These are phyloP conservation scores for Hirundo rustica DNA, from an alignment of 2,797 vertebrate genomes.

Conservation along the genomic window DNA sequence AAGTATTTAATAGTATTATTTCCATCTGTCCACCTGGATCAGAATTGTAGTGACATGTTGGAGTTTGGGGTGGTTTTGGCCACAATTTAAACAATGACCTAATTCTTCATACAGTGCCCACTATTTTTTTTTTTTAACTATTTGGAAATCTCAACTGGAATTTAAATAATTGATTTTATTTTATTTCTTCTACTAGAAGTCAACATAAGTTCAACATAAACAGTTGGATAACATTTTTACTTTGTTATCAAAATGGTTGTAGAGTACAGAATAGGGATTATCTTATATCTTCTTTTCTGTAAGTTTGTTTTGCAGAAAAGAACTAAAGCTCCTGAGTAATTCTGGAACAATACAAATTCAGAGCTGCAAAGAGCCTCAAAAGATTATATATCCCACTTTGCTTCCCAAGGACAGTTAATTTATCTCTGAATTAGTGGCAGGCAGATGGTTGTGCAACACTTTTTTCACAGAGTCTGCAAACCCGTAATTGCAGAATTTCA, in stretches of 20 bases:
- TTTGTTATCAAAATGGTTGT: background rate
- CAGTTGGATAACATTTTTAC: background rate
- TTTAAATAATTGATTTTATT: background rate
- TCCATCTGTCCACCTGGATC: conserved; percentile 50
- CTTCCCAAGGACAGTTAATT: background rate
- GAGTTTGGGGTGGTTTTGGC: background rate
- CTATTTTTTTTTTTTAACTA: background rate
- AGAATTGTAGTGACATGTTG: conserved; percentile 18
- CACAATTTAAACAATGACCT: conserved; percentile 20
- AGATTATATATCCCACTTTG: background rate
- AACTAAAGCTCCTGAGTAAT: background rate
- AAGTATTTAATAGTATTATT: conserved; percentile 26
- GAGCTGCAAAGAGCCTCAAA: background rate
- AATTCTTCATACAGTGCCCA: background rate
- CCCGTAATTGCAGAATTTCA: background rate
- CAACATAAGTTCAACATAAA: background rate
- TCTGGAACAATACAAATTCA: background rate
- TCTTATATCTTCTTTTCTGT: background rate
- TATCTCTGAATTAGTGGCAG: background rate
- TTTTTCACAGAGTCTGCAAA: background rate
- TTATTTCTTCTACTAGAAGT: background rate
- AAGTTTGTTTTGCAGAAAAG: background rate
- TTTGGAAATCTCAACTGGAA: background rate
- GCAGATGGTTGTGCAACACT: background rate
- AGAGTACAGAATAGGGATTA: background rate